Conservation (phyloP, 2,797 vertebrate species). For the Urosaurus nigricauda region DNA sequence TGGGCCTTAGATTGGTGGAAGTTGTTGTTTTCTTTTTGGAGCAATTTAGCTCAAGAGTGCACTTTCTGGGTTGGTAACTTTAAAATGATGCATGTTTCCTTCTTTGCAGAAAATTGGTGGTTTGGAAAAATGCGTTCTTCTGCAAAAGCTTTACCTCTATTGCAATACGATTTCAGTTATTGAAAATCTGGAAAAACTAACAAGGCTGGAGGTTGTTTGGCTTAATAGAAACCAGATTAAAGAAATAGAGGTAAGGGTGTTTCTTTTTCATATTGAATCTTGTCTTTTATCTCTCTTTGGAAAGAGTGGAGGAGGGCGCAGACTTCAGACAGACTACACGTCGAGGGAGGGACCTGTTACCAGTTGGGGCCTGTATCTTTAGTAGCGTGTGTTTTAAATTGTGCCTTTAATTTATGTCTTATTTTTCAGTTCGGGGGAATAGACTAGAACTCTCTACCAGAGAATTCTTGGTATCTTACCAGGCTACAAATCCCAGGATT, state of each 20-base stretch:
- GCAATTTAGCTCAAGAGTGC: not conserved
- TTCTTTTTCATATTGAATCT: not conserved
- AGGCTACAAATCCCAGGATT: no score
- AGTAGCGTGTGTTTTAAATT: no score
- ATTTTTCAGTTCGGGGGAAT: no score
- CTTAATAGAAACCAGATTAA: slow-evolving; percentile 87
- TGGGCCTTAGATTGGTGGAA: not conserved
- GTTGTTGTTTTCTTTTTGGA: not conserved
- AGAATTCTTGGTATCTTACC: no score
- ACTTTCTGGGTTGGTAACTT: not conserved
- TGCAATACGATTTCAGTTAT: slow-evolving; percentile 85
- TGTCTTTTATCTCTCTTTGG: not conserved
- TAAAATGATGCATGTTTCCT: slow-evolving; percentile 27
- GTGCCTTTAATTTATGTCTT: no score
- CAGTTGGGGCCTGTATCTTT: no score
- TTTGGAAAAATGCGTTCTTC: slow-evolving; percentile 80
- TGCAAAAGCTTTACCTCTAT: slow-evolving; percentile 87
- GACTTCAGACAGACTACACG: no score
- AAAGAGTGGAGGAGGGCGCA: not conserved
- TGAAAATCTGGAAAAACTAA: slow-evolving; percentile 81
- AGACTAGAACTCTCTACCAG: no score
- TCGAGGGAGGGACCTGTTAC: no score
- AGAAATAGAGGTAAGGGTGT: slow-evolving; percentile 79
- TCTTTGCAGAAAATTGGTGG: slow-evolving; percentile 81
- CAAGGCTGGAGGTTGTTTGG: slow-evolving; percentile 81